Evolutionary conservation across 2,797 vertebrate species (phyloP).

Genomic region (Squalus acanthias): DNA sequence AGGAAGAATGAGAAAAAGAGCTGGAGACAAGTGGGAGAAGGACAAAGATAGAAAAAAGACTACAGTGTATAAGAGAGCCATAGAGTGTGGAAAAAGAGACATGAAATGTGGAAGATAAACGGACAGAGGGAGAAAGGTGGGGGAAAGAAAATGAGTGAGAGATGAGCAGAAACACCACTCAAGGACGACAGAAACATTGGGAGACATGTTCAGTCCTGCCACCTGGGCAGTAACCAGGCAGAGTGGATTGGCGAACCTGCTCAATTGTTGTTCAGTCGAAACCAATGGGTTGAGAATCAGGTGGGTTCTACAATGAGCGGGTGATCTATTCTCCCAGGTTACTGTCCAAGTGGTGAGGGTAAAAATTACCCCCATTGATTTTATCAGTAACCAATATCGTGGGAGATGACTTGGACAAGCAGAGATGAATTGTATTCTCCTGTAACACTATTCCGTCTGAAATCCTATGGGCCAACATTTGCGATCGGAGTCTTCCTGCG

Average conservation of each 20-base stretch:
- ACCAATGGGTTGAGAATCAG: not conserved
- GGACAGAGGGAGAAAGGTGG: not conserved
- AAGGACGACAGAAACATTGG: too few species aligned
- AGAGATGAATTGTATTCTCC: not conserved
- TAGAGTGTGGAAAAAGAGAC: not conserved
- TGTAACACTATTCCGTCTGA: not conserved
- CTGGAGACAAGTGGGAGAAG: not conserved
- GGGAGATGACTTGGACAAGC: not conserved
- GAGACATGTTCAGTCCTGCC: too few species aligned
- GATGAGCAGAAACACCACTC: not conserved
- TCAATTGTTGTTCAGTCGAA: not conserved
- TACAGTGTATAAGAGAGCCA: not conserved
- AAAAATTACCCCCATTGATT: not conserved
- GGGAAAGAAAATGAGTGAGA: not conserved
- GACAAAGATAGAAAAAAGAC: not conserved
- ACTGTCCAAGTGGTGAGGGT: not conserved
- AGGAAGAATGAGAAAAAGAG: not conserved
- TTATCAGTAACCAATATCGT: not conserved
- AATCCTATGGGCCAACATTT: too few species aligned
- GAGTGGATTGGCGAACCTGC: not conserved
- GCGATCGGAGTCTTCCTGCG: too few species aligned
- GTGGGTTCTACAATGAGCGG: not conserved
- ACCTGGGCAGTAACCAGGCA: too few species aligned
- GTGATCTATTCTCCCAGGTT: not conserved
- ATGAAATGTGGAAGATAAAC: not conserved